Conservation (phyloP, 2,888 invertebrate species). For the Colletes collaris region DNA sequence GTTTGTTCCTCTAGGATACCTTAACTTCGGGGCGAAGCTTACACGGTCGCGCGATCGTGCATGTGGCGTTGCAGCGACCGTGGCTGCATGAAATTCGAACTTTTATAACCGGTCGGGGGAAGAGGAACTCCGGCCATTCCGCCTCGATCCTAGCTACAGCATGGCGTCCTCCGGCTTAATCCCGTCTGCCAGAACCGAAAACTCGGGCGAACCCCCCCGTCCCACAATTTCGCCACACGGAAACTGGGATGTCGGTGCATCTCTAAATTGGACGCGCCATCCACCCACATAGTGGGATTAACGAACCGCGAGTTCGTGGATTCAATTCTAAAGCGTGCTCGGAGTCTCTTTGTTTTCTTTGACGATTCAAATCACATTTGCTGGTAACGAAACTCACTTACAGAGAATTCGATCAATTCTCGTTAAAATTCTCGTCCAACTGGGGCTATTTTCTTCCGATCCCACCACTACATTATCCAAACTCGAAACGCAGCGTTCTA, state of each 20-base stretch:
- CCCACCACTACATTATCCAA: no score
- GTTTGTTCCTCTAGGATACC: conserved; percentile 65
- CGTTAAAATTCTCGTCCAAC: no score
- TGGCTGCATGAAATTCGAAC: conserved; percentile 48
- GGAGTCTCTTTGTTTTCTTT: no score
- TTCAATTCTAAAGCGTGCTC: no score
- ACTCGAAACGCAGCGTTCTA: no score
- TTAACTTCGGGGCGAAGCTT: conserved; percentile 41
- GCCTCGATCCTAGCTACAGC: conserved; percentile 42
- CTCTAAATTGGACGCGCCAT: neutral
- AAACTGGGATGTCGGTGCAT: neutral
- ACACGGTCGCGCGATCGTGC: conserved; percentile 10
- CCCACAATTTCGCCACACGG: neutral
- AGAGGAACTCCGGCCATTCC: conserved; percentile 55
- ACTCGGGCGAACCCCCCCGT: neutral
- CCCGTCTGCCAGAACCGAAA: conserved; percentile 34
- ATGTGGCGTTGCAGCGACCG: conserved; percentile 5
- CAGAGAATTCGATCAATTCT: no score
- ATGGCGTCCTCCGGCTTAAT: conserved; percentile 51
- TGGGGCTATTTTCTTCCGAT: no score
- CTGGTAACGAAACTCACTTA: no score
- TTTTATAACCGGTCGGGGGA: conserved; percentile 64
- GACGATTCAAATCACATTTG: no score
- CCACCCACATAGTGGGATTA: no score
- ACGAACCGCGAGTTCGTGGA: no score